phyloP scores from a whole-genome alignment of 2,888 invertebrate genomes.

The Craniophora ligustri region DNA sequence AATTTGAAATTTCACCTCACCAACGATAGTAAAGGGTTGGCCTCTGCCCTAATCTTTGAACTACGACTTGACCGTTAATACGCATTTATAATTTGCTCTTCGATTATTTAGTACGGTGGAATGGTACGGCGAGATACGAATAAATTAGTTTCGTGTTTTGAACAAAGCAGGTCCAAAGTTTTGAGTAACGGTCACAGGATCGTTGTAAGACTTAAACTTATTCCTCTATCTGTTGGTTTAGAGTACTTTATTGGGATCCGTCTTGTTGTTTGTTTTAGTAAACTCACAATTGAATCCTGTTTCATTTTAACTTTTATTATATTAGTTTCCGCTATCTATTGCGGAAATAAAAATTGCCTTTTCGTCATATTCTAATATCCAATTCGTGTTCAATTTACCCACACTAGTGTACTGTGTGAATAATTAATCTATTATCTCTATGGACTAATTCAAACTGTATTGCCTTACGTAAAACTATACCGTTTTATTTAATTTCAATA shows the following conservation, averaged over 20 bases:
- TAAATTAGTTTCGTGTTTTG: constrained; percentile 88
- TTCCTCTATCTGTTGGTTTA: constrained; percentile 70
- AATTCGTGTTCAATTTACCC: not conserved
- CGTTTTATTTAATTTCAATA: constrained; percentile 24
- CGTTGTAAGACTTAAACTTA: constrained; percentile 81
- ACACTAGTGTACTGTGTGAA: no score
- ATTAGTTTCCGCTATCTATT: constrained; percentile 4
- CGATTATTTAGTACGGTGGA: constrained; percentile 85
- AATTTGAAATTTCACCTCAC: constrained; percentile 81
- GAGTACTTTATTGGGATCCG: constrained; percentile 71
- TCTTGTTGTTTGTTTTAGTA: constrained; percentile 72
- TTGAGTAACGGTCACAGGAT: constrained; percentile 85
- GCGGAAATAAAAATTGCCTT: no score
- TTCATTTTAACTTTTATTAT: constrained; percentile 35
- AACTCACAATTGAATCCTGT: constrained; percentile 64
- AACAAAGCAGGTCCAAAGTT: constrained; percentile 85
- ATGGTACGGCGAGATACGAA: constrained; percentile 83
- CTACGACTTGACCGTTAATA: constrained; percentile 89
- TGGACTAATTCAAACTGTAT: constrained; percentile 15
- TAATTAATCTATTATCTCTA: no score
- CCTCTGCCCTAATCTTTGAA: constrained; percentile 88
- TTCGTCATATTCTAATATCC: no score
- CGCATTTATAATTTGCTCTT: constrained; percentile 88
- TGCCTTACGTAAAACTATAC: constrained; percentile 8
- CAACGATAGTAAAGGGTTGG: constrained; percentile 80